These are phyloP conservation scores for Myotis yumanensis DNA, from an alignment of 2,113 vertebrate genomes.

Conservation along the genomic window DNA sequence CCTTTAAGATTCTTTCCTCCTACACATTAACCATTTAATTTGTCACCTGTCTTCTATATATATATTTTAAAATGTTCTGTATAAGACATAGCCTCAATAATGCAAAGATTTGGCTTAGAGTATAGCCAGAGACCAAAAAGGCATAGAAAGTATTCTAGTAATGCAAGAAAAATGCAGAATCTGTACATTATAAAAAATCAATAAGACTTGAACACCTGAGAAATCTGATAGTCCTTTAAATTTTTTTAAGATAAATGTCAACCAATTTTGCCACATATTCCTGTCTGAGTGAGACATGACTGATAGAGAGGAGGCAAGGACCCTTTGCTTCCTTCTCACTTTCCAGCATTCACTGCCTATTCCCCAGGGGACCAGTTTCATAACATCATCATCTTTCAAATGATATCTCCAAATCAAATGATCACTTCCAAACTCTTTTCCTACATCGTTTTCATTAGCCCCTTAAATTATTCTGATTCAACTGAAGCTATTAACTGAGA, in stretches of 20 bases:
- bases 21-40: neutral
- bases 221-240: neutral
- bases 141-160: neutral
- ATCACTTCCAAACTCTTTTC: conserved; percentile 60
- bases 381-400: conserved; percentile 54
- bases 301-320: neutral
- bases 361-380: conserved; percentile 25
- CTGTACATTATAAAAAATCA: neutral
- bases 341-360: neutral
- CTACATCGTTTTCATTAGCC: conserved; percentile 71
- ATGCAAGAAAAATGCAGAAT: neutral
- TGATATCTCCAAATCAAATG: conserved; percentile 50
- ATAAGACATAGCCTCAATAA: neutral
- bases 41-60: neutral
- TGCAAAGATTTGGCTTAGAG: conserved; percentile 14
- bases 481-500: conserved; percentile 65
- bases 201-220: neutral
- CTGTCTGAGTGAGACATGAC: neutral
- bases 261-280: neutral
- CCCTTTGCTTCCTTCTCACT: neutral
- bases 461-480: conserved; percentile 68
- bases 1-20: neutral
- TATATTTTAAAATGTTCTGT: neutral
- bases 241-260: neutral
- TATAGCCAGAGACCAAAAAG: neutral